Evolutionary conservation across 2,888 invertebrate genomes (phyloP), one percentile per base, ranked within the genome.

Genomic region (Caenorhabditis angaria): DNA sequence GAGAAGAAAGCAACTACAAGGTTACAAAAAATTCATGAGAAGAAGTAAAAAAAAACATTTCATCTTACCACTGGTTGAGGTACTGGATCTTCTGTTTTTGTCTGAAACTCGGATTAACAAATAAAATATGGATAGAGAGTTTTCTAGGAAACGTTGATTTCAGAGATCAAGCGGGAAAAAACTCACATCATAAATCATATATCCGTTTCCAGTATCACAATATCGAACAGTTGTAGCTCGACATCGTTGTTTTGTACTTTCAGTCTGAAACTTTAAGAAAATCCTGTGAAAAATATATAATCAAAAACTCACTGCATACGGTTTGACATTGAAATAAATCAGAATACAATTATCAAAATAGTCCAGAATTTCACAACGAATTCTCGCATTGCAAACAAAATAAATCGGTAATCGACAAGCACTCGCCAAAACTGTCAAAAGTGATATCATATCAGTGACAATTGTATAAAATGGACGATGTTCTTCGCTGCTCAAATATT

Each of bases 341-440:
- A 66, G 35, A n/a, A 69, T 60, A 62, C 70, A 67, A 55, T 58
- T 71, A 20, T 76, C 76, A 24, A 78, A 61, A 24, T 65, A 66
- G 29, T 76, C 73, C 24, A 72, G 47, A 12, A 81, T 66, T 59
- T 80, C 81, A 22, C 61, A 65, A 14, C 80, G 73, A 4, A 82
- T 80, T 41, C 82, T 62, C 6, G 78, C 81, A 68, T 85, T 85
- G 61, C 85, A 85, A 1, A 75, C 75, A 55, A 83, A 77, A 65
- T 85, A 85, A 28, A 85, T 85, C 14, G 85, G 85, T 1, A 85
- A 76, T 18, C 85, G 77, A 41, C 77, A 72, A 12, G 80, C 80
- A 48, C 83, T 74, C 5, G 83, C 77, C 3, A 76, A 62, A 2
- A 85, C 83, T 0, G 85, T 85, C 18, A 85, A 68, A 56, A 85